Percentiles rank a stretch among this genome's conserved stretches.
Conservation (phyloP, 2,888 invertebrate genomes). For the Eupithecia insigniata region DNA sequence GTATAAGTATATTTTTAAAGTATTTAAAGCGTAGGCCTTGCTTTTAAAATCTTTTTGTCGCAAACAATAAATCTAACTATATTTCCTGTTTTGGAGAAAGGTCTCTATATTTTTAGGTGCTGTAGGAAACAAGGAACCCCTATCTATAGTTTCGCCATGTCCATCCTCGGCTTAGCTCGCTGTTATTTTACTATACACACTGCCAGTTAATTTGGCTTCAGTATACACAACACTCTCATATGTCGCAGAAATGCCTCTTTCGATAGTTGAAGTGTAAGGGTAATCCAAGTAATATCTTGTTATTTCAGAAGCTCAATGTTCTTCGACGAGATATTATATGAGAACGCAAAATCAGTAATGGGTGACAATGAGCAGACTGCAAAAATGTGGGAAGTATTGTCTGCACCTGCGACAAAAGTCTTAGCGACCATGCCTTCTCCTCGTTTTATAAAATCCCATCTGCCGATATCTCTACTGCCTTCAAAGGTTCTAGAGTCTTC, state of each 20-base stretch:
- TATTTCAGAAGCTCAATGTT: constrained; percentile 30
- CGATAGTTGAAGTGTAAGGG: too few relatives aligned
- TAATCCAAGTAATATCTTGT: neutral
- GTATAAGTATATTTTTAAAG: too few relatives aligned
- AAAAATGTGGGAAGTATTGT: constrained; percentile 15
- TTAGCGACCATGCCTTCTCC: constrained; percentile 59
- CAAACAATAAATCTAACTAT: too few relatives aligned
- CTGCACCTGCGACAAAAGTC: constrained; percentile 22
- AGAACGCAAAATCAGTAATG: neutral
- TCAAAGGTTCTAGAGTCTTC: constrained; percentile 75
- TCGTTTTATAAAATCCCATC: constrained; percentile 79
- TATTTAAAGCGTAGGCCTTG: too few relatives aligned
- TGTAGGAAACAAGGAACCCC: too few relatives aligned
- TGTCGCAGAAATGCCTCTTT: neutral
- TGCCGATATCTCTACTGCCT: constrained; percentile 88
- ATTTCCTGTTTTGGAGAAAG: neutral
- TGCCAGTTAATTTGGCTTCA: neutral
- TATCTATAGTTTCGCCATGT: too few relatives aligned
- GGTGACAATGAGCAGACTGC: neutral
- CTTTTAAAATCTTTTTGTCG: too few relatives aligned
- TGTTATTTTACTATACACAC: neutral
- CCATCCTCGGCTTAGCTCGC: too few relatives aligned
- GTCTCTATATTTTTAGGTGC: neutral
- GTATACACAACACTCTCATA: neutral
- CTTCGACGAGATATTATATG: constrained; percentile 15